Evolutionary conservation across 1,140 invertebrate genomes (phyloP).

Genomic region (Microplitis mediator): DNA sequence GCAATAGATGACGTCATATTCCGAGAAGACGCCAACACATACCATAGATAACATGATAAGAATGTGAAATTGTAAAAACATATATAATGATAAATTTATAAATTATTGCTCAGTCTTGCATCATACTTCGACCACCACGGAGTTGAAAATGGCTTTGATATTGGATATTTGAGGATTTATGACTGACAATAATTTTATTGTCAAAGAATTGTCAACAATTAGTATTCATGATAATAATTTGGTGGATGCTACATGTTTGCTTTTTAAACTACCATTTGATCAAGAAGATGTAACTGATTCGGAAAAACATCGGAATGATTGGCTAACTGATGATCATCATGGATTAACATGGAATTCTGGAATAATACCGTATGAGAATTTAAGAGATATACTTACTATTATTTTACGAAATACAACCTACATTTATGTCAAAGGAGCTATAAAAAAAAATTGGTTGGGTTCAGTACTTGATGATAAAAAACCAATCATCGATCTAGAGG

Average conservation of each 20-base stretch:
- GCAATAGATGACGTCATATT: too few species aligned
- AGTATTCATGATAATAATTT: neutral
- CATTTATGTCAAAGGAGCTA: conserved; percentile 27
- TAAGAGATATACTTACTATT: neutral
- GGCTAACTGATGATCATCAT: conserved; percentile 24
- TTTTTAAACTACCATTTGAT: conserved; percentile 22
- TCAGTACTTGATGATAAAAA: neutral
- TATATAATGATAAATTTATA: neutral
- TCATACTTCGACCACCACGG: too few species aligned
- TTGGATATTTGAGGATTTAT: neutral
- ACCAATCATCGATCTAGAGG: conserved; percentile 15
- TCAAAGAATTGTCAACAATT: conserved; percentile 17
- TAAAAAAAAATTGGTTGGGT: conserved; percentile 22
- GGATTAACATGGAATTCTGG: conserved; percentile 23
- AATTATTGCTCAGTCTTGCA: too few species aligned
- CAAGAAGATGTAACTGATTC: conserved; percentile 5
- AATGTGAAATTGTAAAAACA: too few species aligned
- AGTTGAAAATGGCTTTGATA: too few species aligned
- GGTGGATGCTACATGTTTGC: neutral
- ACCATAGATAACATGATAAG: too few species aligned
- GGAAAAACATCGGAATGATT: conserved; percentile 16
- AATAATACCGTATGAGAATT: conserved; percentile 6
- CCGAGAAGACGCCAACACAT: too few species aligned
- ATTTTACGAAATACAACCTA: neutral
- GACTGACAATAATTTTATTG: conserved; percentile 12